phyloP scores from a whole-genome alignment of 2,113 vertebrate genomes.

The Zingel zingel region DNA sequence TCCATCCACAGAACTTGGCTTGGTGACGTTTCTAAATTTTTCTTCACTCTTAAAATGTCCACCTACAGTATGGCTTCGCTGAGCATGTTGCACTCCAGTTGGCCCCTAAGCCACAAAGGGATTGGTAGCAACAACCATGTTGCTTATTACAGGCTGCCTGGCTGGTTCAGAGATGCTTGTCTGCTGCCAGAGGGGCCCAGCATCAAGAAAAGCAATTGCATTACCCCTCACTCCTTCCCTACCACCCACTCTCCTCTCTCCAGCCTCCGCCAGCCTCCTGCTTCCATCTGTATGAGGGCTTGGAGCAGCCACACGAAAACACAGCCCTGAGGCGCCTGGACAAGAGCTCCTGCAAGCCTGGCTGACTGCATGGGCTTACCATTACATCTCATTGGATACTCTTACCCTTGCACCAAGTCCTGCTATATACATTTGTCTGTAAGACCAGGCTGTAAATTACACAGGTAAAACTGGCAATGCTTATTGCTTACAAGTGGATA shows the following conservation, averaged over 20 bases:
- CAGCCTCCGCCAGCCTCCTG: slow-evolving; percentile 71
- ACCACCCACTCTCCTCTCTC: slow-evolving; percentile 58
- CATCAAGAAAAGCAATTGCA: slow-evolving; percentile 82
- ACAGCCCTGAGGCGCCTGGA: slow-evolving; percentile 77
- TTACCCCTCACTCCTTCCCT: slow-evolving; percentile 71
- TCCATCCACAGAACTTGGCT: slow-evolving; percentile 36
- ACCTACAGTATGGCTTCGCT: slow-evolving; percentile 28
- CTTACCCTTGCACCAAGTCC: slow-evolving; percentile 44
- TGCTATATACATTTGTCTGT: slow-evolving; percentile 58
- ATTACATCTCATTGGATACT: slow-evolving; percentile 73
- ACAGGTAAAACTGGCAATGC: slow-evolving; percentile 48
- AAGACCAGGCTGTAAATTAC: slow-evolving; percentile 51
- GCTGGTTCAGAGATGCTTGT: slow-evolving; percentile 78
- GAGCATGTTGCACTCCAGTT: slow-evolving; percentile 64
- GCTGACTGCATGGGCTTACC: slow-evolving; percentile 74
- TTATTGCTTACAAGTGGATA: slow-evolving; percentile 28
- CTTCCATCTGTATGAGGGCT: slow-evolving; percentile 78
- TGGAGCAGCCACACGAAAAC: slow-evolving; percentile 79
- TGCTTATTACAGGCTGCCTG: slow-evolving; percentile 82
- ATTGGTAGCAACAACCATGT: slow-evolving; percentile 73
- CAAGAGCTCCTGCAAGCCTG: slow-evolving; percentile 77
- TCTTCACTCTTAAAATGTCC: slow-evolving; percentile 47
- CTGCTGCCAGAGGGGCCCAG: slow-evolving; percentile 79
- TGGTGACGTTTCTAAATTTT: slow-evolving; percentile 40
- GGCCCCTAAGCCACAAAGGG: slow-evolving; percentile 74